Evolutionary conservation across 1,140 invertebrate genomes (phyloP).

Genomic region (Meloidogyne hapla): DNA sequence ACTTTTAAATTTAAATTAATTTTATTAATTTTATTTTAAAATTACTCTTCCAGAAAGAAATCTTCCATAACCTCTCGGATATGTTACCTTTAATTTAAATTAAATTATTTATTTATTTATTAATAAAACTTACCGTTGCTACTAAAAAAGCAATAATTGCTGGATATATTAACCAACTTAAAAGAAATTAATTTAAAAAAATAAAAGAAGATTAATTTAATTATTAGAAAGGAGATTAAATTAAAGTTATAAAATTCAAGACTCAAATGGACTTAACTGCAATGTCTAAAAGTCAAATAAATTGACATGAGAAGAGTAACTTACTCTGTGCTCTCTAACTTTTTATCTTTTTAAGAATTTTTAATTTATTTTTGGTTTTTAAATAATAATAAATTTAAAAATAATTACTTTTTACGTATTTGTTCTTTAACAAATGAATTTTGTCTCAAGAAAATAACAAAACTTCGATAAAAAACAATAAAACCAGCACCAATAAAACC

Average conservation of each 20-base stretch:
- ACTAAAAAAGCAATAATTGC: constrained; percentile 57
- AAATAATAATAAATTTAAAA: neutral
- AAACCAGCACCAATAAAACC: constrained; percentile 57
- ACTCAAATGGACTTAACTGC: too few relatives aligned
- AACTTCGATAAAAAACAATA: constrained; percentile 52
- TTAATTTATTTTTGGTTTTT: too few relatives aligned
- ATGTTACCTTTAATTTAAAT: constrained; percentile 47
- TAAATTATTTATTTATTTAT: neutral
- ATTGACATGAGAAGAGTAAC: too few relatives aligned
- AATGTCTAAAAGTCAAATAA: too few relatives aligned
- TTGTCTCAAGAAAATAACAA: constrained; percentile 60
- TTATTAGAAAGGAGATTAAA: neutral
- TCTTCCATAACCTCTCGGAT: constrained; percentile 57
- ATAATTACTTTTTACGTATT: constrained; percentile 60
- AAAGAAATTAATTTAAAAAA: constrained; percentile 36
- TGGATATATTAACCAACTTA: constrained; percentile 61
- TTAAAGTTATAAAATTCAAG: too few relatives aligned
- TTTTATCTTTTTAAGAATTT: too few relatives aligned
- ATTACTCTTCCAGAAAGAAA: constrained; percentile 59
- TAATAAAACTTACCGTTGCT: neutral
- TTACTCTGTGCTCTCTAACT: too few relatives aligned
- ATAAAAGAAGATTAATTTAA: neutral
- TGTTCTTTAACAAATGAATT: constrained; percentile 54
- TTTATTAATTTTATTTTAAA: neutral
- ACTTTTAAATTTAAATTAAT: constrained; percentile 33